A percentile compares a stretch with the other conserved stretches of the same genome.
phyloP scores from a whole-genome alignment of 2,113 vertebrate genomes.

The Carassius carassius region DNA sequence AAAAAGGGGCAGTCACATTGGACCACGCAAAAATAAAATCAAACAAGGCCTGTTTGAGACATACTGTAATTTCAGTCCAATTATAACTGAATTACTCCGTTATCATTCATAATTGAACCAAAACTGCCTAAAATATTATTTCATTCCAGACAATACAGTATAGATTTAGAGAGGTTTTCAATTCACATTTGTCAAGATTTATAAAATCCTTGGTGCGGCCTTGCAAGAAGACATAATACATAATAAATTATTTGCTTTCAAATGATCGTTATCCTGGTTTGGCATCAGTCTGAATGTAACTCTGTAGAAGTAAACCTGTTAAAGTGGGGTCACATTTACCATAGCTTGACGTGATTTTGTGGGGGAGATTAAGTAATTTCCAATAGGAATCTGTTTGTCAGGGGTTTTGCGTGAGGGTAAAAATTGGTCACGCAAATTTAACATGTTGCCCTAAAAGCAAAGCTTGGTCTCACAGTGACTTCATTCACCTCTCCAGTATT shows the following conservation, averaged over 20 bases:
- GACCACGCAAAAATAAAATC: background rate
- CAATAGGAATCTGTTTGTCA: background rate
- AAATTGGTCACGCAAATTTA: background rate
- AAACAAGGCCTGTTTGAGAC: slow-evolving; percentile 4
- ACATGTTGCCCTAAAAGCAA: background rate
- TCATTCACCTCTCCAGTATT: too few species aligned
- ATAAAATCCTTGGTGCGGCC: background rate
- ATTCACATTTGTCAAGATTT: slow-evolving; percentile 15
- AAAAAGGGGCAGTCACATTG: slow-evolving; percentile 14
- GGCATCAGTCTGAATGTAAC: background rate
- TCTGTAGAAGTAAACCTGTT: background rate
- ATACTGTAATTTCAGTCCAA: slow-evolving; percentile 7
- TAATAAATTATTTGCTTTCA: background rate
- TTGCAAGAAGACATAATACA: background rate
- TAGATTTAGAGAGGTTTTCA: background rate
- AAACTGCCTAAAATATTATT: background rate
- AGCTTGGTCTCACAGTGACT: background rate
- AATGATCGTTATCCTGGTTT: background rate
- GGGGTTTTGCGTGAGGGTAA: background rate
- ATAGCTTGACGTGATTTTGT: background rate
- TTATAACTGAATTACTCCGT: slow-evolving; percentile 1
- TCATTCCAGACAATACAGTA: background rate
- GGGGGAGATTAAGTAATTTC: background rate
- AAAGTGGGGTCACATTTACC: background rate
- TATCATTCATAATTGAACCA: background rate